Conservation (phyloP, 2,888 invertebrate species). For the Aphelenchoides bicaudatus region DNA sequence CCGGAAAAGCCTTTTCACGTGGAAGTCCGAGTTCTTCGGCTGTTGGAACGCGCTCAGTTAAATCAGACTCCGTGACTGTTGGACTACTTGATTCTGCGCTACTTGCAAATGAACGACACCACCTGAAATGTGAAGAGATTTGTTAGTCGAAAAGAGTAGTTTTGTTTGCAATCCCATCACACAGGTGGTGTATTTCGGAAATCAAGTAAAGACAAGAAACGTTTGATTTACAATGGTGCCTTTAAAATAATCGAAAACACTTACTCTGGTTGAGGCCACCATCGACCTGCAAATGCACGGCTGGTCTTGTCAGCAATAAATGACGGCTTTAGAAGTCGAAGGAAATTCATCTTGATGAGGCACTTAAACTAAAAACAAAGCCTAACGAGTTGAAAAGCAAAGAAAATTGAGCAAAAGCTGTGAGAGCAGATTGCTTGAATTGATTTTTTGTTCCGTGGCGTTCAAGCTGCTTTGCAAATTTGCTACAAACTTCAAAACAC, state of each 20-base stretch:
- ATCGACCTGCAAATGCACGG: constrained; percentile 45
- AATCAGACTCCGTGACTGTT: too few relatives aligned
- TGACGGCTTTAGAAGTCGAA: constrained; percentile 2
- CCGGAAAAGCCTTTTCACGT: constrained; percentile 39
- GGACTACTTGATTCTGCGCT: too few relatives aligned
- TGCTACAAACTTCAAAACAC: too few relatives aligned
- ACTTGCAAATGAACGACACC: constrained; percentile 2
- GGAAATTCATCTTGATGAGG: constrained; percentile 11
- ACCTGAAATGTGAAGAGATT: constrained; percentile 24
- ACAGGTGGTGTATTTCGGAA: too few relatives aligned
- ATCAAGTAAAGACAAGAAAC: constrained; percentile 35
- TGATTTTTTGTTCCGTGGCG: too few relatives aligned
- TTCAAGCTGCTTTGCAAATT: too few relatives aligned
- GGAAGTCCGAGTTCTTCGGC: constrained; percentile 31
- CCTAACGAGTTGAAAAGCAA: too few relatives aligned
- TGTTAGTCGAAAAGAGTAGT: constrained; percentile 2
- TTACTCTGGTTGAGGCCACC: constrained; percentile 58
- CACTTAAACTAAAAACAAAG: too few relatives aligned
- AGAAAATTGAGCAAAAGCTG: too few relatives aligned
- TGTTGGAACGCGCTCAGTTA: constrained; percentile 13
- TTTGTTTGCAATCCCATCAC: too few relatives aligned
- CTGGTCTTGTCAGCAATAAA: too few relatives aligned
- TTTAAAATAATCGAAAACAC: constrained; percentile 51
- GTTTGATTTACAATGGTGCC: constrained; percentile 53
- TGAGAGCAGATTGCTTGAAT: too few relatives aligned